Base-by-base conservation (phyloP, 1,140 invertebrate species). In the Polypedilum vanderplanki region DNA sequence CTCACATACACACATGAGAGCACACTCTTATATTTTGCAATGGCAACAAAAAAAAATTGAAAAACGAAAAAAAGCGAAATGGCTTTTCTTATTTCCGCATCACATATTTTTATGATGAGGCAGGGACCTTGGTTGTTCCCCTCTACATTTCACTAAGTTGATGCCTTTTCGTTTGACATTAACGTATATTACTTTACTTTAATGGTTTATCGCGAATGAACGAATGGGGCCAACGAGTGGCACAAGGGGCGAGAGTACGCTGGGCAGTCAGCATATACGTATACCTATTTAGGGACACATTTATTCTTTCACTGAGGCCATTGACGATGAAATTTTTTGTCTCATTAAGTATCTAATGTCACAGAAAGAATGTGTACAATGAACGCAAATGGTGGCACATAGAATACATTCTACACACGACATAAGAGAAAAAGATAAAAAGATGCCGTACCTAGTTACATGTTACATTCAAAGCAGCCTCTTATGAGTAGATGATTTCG, bases 291-390 rank as follows among this genome's bases (percentile, higher is more conserved):
- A 57, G 12, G 12, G 46, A n/a, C 4, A n/a, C 46, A 57, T 57
- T 57, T n/a, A n/a, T 12, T 57, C 46, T 57, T 57, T 57, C 46
- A 57, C 46, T 57, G 46, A 57, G 46, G 10, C 65, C 65, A 70
- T 70, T 70, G 15, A 57, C 46, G 46, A n/a, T 18, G 7, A 70
- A 70, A 70, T 70, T 70, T 20, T 70, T 70, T 70, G 65, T 20
- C 65, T 70, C 65, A 70, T 70, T 70, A 18, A 70, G 65, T 18
- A 70, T 10, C 65, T 70, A 70, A 70, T 70, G 65, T 70, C 17
- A 20, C 17, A 70, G 65, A 70, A 70, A 70, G 20, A 70, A 70
- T 70, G 20, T 70, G 7, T 70, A 57, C 46, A 33, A 33, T 33
- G 24, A 33, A 33, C 1, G 24, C 24, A 33, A 33, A 33, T 33